Conservation (phyloP, 2,113 vertebrate species). For the Daphoenositta chrysoptera region DNA sequence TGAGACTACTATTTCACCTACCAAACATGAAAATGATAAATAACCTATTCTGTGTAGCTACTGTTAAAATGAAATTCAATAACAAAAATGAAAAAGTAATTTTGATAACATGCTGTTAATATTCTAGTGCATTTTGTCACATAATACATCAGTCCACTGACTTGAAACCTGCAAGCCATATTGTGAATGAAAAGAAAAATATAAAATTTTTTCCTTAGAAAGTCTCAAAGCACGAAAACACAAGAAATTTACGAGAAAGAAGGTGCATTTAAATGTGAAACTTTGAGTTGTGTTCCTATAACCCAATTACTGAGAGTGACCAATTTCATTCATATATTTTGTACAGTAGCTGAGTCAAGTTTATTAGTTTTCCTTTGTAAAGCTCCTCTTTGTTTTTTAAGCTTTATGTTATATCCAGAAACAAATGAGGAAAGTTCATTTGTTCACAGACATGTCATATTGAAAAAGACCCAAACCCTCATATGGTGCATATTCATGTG, state of each 20-base stretch:
- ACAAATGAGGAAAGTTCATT: not conserved
- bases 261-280: not conserved
- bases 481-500: not conserved
- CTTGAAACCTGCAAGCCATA: not conserved
- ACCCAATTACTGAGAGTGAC: not conserved
- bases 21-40: not conserved
- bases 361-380: not conserved
- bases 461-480: not conserved
- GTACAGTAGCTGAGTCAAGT: not conserved
- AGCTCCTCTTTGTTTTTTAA: not conserved
- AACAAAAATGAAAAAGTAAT: not conserved
- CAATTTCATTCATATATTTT: not conserved
- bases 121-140: not conserved
- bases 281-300: not conserved
- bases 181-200: not conserved
- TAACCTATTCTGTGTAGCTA: not conserved
- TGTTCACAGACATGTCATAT: not conserved
- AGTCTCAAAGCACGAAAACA: not conserved
- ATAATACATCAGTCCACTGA: not conserved
- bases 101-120: not conserved
- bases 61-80: not conserved
- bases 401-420: not conserved
- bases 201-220: not conserved
- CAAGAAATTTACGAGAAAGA: not conserved
- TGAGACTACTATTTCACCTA: not conserved